These are phyloP conservation scores for Didymodactylos carnosus DNA, from an alignment of 2,888 invertebrate species.

Conservation along the genomic window DNA sequence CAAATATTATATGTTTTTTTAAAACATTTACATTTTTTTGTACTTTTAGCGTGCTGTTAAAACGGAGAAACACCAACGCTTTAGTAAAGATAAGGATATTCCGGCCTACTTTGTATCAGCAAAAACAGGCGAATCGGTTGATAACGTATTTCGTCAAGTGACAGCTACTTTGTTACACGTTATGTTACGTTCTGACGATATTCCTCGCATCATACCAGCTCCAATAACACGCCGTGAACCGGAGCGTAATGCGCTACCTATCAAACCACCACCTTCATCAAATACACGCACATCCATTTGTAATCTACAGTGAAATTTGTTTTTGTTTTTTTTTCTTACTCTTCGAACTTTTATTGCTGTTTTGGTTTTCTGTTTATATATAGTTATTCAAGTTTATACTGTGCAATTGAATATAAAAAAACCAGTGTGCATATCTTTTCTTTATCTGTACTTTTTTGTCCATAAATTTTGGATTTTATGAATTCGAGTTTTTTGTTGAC, in stretches of 20 bases:
- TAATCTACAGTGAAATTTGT: not conserved
- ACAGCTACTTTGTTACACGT: not conserved
- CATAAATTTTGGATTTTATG: too few relatives aligned
- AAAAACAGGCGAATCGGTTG: constrained; percentile 39
- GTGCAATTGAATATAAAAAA: too few relatives aligned
- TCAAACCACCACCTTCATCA: not conserved
- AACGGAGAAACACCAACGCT: constrained; percentile 36
- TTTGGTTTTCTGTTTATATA: too few relatives aligned
- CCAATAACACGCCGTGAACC: not conserved
- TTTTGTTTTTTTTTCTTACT: too few relatives aligned
- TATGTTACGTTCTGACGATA: not conserved
- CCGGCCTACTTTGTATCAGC: constrained; percentile 38
- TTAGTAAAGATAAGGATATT: constrained; percentile 36
- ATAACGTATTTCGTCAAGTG: not conserved
- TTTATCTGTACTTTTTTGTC: too few relatives aligned
- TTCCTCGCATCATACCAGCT: not conserved
- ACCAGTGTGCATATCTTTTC: too few relatives aligned
- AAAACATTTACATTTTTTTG: too few relatives aligned
- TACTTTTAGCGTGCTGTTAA: constrained; percentile 37
- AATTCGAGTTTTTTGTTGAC: too few relatives aligned
- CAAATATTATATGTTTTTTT: too few relatives aligned
- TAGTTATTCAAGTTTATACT: too few relatives aligned
- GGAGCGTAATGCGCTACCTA: not conserved
- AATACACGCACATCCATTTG: not conserved
- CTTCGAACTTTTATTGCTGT: too few relatives aligned